Percentiles rank a stretch among this genome's conserved stretches.
Conservation (phyloP, 1,140 invertebrate genomes). For the Pygmarrhopalites habei region DNA sequence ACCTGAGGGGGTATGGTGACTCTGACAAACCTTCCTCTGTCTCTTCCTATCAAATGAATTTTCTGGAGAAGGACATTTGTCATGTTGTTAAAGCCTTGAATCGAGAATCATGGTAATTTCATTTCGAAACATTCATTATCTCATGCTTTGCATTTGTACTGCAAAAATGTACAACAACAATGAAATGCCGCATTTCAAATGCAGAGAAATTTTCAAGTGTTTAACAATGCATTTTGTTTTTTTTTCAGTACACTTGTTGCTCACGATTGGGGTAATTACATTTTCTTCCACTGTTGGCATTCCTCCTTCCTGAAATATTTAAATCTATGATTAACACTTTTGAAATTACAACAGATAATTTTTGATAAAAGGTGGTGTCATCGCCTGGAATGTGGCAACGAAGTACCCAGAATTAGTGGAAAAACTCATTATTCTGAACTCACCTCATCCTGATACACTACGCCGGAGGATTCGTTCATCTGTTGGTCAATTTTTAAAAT, state of each 20-base stretch:
- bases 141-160: too few species aligned
- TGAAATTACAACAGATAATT: too few species aligned
- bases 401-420: constrained; percentile 28
- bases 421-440: constrained; percentile 35
- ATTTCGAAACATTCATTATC: too few species aligned
- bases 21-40: constrained; percentile 57
- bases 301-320: too few species aligned
- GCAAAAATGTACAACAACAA: too few species aligned
- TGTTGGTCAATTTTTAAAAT: constrained; percentile 31
- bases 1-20: constrained; percentile 61
- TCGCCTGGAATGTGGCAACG: constrained; percentile 29
- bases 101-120: constrained; percentile 48
- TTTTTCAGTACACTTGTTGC: constrained; percentile 55
- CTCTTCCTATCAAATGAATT: constrained; percentile 49
- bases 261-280: constrained; percentile 57
- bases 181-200: too few species aligned
- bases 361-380: too few species aligned
- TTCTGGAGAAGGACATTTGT: constrained; percentile 54
- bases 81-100: constrained; percentile 55
- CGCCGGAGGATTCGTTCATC: constrained; percentile 16
- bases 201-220: too few species aligned
- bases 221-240: too few species aligned
- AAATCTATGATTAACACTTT: too few species aligned
- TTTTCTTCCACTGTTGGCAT: too few species aligned
- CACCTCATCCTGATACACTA: constrained; percentile 27